A percentile compares a stretch with the other conserved stretches of the same genome.
Conservation (phyloP, 2,888 invertebrate genomes). For the Sylvicola cinctus region DNA sequence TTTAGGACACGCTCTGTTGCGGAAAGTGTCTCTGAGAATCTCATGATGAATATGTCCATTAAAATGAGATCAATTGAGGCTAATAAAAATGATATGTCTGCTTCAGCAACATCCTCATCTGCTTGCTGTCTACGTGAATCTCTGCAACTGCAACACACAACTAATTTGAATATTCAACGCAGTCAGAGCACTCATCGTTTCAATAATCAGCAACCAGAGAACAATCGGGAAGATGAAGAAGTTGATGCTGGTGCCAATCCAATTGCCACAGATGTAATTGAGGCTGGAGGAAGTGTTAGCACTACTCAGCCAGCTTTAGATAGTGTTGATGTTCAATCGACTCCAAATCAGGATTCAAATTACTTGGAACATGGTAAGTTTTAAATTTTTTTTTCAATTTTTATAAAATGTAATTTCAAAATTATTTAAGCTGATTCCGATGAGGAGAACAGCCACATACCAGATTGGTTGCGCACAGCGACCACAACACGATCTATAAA, state of each 20-base stretch:
- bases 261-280: no score
- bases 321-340: no score
- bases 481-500: no score
- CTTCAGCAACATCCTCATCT: not conserved
- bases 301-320: no score
- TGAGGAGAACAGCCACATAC: no score
- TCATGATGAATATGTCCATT: slow-evolving; percentile 24
- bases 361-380: no score
- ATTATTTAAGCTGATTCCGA: no score
- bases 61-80: slow-evolving; percentile 23
- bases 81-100: slow-evolving; percentile 7
- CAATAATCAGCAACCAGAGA: slow-evolving; percentile 5
- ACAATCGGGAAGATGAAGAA: slow-evolving; percentile 1
- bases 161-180: slow-evolving; percentile 25
- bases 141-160: slow-evolving; percentile 24
- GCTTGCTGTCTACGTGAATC: slow-evolving; percentile 22
- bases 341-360: no score
- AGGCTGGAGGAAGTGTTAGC: no score
- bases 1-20: slow-evolving; percentile 24
- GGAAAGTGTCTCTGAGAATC: slow-evolving; percentile 25
- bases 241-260: not conserved
- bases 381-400: no score
- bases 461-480: no score
- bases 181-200: slow-evolving; percentile 26
- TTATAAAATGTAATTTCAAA: no score